phyloP scores from a whole-genome alignment of 2,113 vertebrate genomes.

The Morone chrysops region DNA sequence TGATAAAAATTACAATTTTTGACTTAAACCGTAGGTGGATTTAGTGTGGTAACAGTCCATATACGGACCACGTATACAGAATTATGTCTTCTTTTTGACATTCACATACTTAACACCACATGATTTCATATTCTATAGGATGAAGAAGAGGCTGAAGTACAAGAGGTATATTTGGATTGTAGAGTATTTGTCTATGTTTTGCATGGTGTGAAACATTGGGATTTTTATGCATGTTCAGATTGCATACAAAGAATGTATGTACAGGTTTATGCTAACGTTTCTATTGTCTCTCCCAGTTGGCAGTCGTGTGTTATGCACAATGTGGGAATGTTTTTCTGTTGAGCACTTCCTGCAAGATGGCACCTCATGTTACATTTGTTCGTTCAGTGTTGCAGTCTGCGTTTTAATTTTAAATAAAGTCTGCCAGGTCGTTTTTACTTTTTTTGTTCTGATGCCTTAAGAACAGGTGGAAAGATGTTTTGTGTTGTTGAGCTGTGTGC shows the following conservation, averaged over 20 bases:
- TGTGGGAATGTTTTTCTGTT: conserved; percentile 21
- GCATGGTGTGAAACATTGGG: conserved; percentile 60
- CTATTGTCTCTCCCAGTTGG: conserved; percentile 12
- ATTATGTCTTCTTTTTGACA: conserved; percentile 1
- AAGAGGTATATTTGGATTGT: conserved; percentile 78
- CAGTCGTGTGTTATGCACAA: conserved; percentile 9
- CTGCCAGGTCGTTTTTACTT: conserved; percentile 4
- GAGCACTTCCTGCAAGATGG: conserved; percentile 4
- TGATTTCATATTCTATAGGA: conserved; percentile 73
- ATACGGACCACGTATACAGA: not conserved
- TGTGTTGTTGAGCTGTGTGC: conserved; percentile 6
- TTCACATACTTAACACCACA: conserved; percentile 26
- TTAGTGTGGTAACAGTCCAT: conserved; percentile 23
- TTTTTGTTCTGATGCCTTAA: conserved; percentile 34
- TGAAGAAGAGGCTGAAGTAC: conserved; percentile 79
- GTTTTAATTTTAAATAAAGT: not conserved
- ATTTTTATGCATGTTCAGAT: conserved; percentile 50
- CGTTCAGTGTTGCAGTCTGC: conserved; percentile 2
- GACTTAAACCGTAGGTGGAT: conserved; percentile 28
- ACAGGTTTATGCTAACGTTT: conserved; percentile 1
- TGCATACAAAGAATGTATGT: conserved; percentile 15
- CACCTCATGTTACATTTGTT: conserved; percentile 3
- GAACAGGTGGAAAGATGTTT: conserved; percentile 32
- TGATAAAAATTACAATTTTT: conserved; percentile 40
- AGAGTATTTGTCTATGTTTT: conserved; percentile 16